Conservation (phyloP, 2,888 invertebrate species). For the Ptilodon capucinus region DNA sequence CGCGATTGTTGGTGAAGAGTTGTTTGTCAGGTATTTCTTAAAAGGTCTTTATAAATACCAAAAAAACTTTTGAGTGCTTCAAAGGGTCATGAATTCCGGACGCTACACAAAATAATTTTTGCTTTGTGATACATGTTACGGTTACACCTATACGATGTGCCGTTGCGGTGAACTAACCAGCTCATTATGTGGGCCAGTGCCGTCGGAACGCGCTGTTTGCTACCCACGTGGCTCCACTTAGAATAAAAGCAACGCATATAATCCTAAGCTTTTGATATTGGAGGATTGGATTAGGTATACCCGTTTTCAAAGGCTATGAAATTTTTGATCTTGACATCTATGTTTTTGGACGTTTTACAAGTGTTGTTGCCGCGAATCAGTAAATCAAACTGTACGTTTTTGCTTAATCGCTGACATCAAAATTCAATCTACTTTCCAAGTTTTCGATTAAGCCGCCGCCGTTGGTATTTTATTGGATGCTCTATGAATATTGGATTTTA, state of each 20-base stretch:
- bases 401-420: background rate
- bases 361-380: background rate
- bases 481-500: background rate
- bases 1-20: no score
- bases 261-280: no score
- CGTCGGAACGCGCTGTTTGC: constrained; percentile 37
- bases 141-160: constrained; percentile 8
- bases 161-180: constrained; percentile 36
- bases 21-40: no score
- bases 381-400: background rate
- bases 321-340: no score
- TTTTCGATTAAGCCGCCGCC: background rate
- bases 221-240: constrained; percentile 29
- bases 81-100: background rate
- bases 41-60: no score
- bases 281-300: no score
- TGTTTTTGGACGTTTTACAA: background rate
- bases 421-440: background rate
- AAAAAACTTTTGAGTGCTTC: background rate
- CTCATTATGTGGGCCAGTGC: constrained; percentile 34
- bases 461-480: background rate
- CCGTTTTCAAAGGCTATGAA: no score
- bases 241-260: no score
- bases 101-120: background rate
- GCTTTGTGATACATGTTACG: constrained; percentile 2